These are phyloP conservation scores for Theodoxus fluviatilis DNA, from an alignment of 2,888 invertebrate species.

Conservation along the genomic window DNA sequence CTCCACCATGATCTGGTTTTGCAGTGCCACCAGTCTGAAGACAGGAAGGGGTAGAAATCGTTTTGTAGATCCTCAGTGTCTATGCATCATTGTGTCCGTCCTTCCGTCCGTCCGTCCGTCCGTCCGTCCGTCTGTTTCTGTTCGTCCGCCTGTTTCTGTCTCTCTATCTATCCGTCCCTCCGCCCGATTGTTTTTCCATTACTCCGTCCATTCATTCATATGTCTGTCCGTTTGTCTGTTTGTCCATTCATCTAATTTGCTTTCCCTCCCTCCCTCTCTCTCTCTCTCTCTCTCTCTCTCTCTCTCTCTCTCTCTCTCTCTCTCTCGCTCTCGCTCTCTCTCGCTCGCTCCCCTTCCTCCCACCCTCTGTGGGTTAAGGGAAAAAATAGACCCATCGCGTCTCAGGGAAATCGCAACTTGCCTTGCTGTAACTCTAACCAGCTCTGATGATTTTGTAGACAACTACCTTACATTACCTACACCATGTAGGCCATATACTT, in stretches of 20 bases:
- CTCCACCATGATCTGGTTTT: constrained; percentile 59
- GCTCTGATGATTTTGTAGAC: no score
- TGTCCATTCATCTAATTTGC: neutral
- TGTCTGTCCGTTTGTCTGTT: neutral
- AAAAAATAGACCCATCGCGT: no score
- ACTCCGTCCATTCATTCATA: no score
- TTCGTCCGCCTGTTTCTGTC: neutral
- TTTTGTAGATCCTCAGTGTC: neutral
- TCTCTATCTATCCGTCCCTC: neutral
- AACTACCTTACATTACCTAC: no score
- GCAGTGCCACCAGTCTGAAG: constrained; percentile 58
- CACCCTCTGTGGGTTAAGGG: no score
- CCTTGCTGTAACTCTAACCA: no score
- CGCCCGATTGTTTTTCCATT: no score
- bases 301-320: neutral
- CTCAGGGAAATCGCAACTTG: no score
- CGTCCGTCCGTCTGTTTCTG: neutral
- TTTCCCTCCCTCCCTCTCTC: neutral
- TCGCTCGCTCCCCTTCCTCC: neutral
- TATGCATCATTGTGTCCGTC: neutral
- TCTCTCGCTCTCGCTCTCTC: neutral
- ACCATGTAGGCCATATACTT: no score
- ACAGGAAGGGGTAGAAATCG: neutral
- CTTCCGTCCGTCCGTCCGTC: neutral
- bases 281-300: neutral